A percentile compares a stretch with the other conserved stretches of the same genome.
These are phyloP conservation scores for Iguana delicatissima DNA, from an alignment of 2,797 vertebrate species.

Conservation along the genomic window DNA sequence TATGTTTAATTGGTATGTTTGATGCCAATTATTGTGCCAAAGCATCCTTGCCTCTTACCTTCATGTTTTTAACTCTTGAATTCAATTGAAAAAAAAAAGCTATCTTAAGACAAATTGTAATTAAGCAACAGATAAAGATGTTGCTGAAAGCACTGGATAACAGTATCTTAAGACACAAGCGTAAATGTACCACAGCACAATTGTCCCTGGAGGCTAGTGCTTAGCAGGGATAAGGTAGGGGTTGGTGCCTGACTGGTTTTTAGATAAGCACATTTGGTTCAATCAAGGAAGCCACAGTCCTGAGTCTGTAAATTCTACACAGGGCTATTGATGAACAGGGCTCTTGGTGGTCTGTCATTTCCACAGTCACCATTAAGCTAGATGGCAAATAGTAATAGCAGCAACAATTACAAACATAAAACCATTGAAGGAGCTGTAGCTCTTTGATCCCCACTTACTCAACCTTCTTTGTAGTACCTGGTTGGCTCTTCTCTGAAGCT, in stretches of 20 bases:
- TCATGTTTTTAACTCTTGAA: conserved; percentile 66
- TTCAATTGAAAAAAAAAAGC: conserved; percentile 71
- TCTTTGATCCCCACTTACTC: background rate
- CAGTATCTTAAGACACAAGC: conserved; percentile 40
- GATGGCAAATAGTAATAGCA: too few species aligned
- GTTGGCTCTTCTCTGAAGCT: background rate
- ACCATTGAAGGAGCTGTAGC: background rate
- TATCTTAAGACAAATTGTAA: conserved; percentile 72
- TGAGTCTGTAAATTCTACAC: too few species aligned
- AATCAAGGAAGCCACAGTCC: background rate
- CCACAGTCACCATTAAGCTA: too few species aligned
- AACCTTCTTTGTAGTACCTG: background rate
- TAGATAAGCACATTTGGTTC: too few species aligned
- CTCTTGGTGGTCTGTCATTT: too few species aligned
- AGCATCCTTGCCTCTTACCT: conserved; percentile 50
- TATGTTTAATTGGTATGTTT: conserved; percentile 73
- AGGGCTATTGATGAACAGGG: too few species aligned
- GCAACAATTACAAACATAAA: background rate
- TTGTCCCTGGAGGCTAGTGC: conserved; percentile 19
- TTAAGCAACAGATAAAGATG: conserved; percentile 64
- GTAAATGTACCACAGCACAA: conserved; percentile 56
- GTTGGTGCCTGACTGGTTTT: conserved; percentile 11
- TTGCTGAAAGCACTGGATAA: conserved; percentile 59
- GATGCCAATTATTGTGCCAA: conserved; percentile 64
- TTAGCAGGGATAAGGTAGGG: background rate